phyloP scores from a whole-genome alignment of 2,113 vertebrate species.

The Nestor notabilis region DNA sequence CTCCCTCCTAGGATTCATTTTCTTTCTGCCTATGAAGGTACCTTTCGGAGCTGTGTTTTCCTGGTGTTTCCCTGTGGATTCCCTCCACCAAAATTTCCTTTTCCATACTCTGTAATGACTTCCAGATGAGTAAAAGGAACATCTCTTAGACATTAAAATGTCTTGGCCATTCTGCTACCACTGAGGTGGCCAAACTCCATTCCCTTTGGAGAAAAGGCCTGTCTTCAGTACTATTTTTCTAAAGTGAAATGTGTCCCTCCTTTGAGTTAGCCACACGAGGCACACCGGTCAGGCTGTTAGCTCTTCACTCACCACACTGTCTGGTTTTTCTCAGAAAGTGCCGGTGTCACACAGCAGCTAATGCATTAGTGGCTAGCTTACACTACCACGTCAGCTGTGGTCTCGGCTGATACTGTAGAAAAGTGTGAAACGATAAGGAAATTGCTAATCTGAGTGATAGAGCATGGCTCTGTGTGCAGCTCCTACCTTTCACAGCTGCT shows the following conservation, averaged over 20 bases:
- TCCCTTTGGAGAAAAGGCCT: not conserved
- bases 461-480: not conserved
- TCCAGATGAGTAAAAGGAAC: not conserved
- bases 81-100: not conserved
- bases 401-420: not conserved
- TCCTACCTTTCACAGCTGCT: constrained; percentile 12
- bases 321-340: not conserved
- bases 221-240: not conserved
- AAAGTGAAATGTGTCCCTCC: not conserved
- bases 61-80: not conserved
- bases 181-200: rapidly evolving
- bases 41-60: not conserved
- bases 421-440: constrained; percentile 18
- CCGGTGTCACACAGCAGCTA: not conserved
- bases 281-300: not conserved
- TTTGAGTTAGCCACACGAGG: not conserved
- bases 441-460: not conserved
- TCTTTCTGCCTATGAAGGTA: not conserved
- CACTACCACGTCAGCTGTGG: not conserved
- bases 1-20: not conserved
- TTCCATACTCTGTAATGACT: not conserved
- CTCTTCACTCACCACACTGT: rapidly evolving
- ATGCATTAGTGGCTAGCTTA: not conserved
- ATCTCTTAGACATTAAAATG: not conserved
- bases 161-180: not conserved